These are phyloP conservation scores for Punctoribates punctum DNA, from an alignment of 2,888 invertebrate species.

Conservation along the genomic window DNA sequence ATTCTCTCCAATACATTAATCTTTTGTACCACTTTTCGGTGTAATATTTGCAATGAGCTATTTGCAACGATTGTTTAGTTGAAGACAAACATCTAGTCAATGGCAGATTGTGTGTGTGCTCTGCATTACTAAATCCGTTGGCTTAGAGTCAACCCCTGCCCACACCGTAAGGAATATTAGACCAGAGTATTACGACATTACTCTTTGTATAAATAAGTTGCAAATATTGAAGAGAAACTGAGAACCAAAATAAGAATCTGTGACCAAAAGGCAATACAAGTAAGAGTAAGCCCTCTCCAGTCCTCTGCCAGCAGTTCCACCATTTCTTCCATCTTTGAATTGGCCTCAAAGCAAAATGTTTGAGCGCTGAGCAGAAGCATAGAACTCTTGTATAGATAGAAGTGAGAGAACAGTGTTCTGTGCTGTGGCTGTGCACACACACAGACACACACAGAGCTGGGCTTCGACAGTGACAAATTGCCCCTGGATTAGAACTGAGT, in stretches of 20 bases:
- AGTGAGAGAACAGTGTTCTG: no score
- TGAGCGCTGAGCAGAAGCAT: conserved; percentile 32
- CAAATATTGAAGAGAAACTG: conserved; percentile 30
- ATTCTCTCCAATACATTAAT: conserved; percentile 26
- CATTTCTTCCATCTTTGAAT: conserved; percentile 28
- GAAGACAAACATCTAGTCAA: conserved; percentile 13
- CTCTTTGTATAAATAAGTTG: conserved; percentile 29
- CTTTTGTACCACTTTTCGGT: conserved; percentile 37
- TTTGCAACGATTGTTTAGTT: conserved; percentile 23
- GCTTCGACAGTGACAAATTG: conserved; percentile 45
- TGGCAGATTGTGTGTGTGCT: not conserved
- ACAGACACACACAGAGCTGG: not conserved
- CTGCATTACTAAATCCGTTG: conserved; percentile 25
- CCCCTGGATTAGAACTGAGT: conserved; percentile 42
- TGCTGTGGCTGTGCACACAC: not conserved
- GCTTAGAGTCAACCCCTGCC: conserved; percentile 31
- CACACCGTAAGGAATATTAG: conserved; percentile 24
- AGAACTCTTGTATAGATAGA: not conserved
- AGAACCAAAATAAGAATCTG: not conserved
- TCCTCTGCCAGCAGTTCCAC: not conserved
- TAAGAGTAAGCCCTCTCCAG: not conserved
- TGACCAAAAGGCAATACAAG: not conserved
- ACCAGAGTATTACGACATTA: conserved; percentile 30
- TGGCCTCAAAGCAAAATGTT: conserved; percentile 14
- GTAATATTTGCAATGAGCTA: conserved; percentile 34